phyloP scores from a whole-genome alignment of 37 sponge, comb jelly and placozoan species.

The Haliclona indistincta region DNA sequence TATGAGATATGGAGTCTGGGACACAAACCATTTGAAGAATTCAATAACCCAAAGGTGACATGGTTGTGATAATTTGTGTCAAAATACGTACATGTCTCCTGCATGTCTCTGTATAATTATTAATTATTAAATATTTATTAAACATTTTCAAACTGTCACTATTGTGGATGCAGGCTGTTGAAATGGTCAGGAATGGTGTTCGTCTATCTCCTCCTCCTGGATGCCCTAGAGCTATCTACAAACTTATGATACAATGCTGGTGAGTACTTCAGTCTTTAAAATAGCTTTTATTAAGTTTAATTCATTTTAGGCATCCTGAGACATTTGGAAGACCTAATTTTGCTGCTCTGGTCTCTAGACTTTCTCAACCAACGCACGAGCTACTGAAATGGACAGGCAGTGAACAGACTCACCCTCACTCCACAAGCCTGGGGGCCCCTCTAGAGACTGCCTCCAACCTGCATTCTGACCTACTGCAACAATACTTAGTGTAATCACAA shows the following conservation, averaged over 20 bases:
- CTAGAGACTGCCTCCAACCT: not conserved
- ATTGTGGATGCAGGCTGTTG: too few species aligned
- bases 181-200: too few species aligned
- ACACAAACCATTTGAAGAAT: constrained; percentile 37
- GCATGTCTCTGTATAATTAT: too few species aligned
- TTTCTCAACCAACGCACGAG: constrained; percentile 1
- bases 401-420: not conserved
- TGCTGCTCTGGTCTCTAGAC: constrained; percentile 2
- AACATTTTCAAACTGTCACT: too few species aligned
- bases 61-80: too few species aligned
- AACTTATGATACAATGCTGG: constrained; percentile 64
- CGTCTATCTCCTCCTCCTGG: constrained; percentile 69
- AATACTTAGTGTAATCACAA: not conserved
- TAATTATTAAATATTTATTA: too few species aligned
- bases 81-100: too few species aligned
- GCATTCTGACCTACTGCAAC: not conserved
- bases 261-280: constrained; percentile 19
- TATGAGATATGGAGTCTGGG: constrained; percentile 70
- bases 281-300: too few species aligned
- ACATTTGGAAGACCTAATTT: constrained; percentile 18
- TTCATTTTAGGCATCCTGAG: constrained; percentile 16
- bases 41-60: constrained; percentile 39
- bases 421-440: not conserved
- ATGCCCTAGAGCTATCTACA: constrained; percentile 56
- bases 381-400: not conserved